A percentile compares a stretch with the other conserved stretches of the same genome.
These are phyloP conservation scores for Lasioglossum marginatum DNA, from an alignment of 2,888 invertebrate genomes.

Conservation along the genomic window DNA sequence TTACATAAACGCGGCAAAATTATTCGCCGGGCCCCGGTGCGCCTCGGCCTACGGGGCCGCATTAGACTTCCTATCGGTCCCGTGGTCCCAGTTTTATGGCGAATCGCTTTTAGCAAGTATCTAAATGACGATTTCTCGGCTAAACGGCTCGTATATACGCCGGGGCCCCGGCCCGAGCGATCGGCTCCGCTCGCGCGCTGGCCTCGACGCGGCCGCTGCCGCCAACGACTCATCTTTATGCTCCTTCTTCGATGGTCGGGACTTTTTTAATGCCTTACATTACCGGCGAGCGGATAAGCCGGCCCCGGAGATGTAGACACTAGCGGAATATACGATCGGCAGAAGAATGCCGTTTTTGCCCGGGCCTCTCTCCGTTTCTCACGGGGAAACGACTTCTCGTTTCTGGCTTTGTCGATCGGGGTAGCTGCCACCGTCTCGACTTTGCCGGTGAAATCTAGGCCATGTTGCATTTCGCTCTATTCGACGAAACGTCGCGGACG, in stretches of 20 bases:
- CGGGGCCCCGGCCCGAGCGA: neutral
- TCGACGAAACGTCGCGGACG: neutral
- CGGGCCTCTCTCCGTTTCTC: slow-evolving; percentile 17
- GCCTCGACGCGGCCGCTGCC: slow-evolving; percentile 19
- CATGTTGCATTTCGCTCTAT: neutral
- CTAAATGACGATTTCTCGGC: slow-evolving; percentile 80
- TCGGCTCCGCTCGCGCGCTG: neutral
- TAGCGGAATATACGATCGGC: slow-evolving; percentile 65
- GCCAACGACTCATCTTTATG: slow-evolving; percentile 42
- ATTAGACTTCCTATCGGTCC: slow-evolving; percentile 77
- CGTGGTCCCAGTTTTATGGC: slow-evolving; percentile 80
- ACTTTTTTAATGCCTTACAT: slow-evolving; percentile 72
- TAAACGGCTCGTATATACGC: slow-evolving; percentile 67
- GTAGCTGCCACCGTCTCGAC: neutral
- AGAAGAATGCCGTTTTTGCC: slow-evolving; percentile 32
- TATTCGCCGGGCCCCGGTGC: slow-evolving; percentile 39
- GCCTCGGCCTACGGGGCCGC: slow-evolving; percentile 48
- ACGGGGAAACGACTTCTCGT: slow-evolving; percentile 1
- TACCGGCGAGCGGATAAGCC: slow-evolving; percentile 66
- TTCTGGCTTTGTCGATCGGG: neutral
- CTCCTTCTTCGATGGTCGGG: slow-evolving; percentile 58
- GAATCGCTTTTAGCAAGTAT: slow-evolving; percentile 83
- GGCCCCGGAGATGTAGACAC: slow-evolving; percentile 70
- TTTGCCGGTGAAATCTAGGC: neutral
- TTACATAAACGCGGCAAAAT: slow-evolving; percentile 64